These are phyloP conservation scores for Nebria salina DNA, from an alignment of 2,888 invertebrate species.

Conservation along the genomic window DNA sequence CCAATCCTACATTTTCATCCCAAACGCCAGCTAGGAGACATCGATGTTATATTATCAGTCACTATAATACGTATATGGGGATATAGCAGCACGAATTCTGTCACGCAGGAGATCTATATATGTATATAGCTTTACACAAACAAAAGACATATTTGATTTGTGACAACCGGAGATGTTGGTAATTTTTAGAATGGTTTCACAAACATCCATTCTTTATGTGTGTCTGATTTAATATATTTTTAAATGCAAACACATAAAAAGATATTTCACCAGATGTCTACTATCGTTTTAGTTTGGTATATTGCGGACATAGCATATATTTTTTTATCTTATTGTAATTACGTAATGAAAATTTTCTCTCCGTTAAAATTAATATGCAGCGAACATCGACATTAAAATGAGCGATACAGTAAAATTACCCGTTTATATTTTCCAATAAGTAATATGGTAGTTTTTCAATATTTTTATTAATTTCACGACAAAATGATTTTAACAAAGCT, in stretches of 20 bases:
- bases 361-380: too few species aligned
- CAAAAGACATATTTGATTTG: slow-evolving; percentile 34
- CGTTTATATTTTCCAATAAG: too few species aligned
- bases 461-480: too few species aligned
- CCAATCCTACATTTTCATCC: slow-evolving; percentile 29
- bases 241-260: not conserved
- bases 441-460: too few species aligned
- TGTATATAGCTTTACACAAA: slow-evolving; percentile 8
- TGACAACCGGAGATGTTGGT: slow-evolving; percentile 32
- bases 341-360: too few species aligned
- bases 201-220: slow-evolving; percentile 1
- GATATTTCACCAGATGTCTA: not conserved
- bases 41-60: slow-evolving; percentile 23
- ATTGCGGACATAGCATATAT: too few species aligned
- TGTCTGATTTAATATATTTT: not conserved
- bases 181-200: not conserved
- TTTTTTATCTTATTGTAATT: too few species aligned
- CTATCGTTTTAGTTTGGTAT: too few species aligned
- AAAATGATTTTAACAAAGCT: too few species aligned
- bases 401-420: too few species aligned
- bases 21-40: slow-evolving; percentile 11
- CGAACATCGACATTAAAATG: too few species aligned
- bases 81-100: not conserved
- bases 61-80: slow-evolving; percentile 11
- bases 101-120: slow-evolving; percentile 6